Evolutionary conservation across 2,888 invertebrate species (phyloP), one percentile per base, ranked within the genome.

Genomic region (Drosophila siamana): DNA sequence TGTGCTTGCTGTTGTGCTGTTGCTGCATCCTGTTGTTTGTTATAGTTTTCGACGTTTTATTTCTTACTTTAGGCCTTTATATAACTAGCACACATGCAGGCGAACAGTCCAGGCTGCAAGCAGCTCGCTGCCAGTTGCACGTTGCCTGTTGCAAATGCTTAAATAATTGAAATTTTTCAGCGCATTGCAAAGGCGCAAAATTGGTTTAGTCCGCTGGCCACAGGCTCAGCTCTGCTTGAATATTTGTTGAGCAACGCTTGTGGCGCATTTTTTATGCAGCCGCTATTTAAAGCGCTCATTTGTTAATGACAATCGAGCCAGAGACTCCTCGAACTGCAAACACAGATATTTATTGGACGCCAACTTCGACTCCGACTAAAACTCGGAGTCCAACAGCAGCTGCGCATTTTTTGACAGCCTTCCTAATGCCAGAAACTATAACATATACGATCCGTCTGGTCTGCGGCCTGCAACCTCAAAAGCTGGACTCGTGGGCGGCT

Each of bases 21-120:
- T 43, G 48, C 50, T 48, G 84, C 80, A 86, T 84, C 86, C 86
- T 84, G 86, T 84, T 86, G 88, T 86, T 88, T 87, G 83, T 86
- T 87, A 83, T 86, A 86, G 64, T 87, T 85, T 80, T 67, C 56
- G 52, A 68, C 67, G 71, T 78, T 85, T 88, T 89, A 88, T 87
- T 89, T 89, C 89, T 84, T 84, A 81, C 63, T 89, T 61, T 74
- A 74, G 75, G 66, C 69, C 65, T 86, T 86, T 87, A 85, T 87
- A 83, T 87, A 87, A 87, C 83, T 78, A 65, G 62, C 77, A 71
- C 65, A 78, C 52, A 77, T 61, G 47, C 59, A 61, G 40, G 41
- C 61, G 52, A 62, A 55, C 60, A 65, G 67, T 70, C 72, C 57
- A 55, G 57, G 64, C 69, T n/a, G 22, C 47, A 43, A 41, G 33